phyloP scores from a whole-genome alignment of 2,797 vertebrate species.

The Brachyrhaphis roseni region DNA sequence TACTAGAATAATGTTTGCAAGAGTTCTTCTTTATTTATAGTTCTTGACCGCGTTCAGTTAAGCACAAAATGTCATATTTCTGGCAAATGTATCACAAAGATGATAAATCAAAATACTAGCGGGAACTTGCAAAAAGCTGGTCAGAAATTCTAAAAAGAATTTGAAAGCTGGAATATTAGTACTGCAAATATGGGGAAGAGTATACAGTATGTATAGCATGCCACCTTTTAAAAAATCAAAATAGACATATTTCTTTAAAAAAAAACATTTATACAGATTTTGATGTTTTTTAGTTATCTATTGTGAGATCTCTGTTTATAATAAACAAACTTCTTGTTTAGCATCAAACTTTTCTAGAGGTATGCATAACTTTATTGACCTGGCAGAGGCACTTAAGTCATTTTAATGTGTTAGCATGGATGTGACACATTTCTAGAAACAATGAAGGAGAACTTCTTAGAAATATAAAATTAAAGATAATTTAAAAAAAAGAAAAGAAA shows the following conservation, averaged over 20 bases:
- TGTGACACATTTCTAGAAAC: not conserved
- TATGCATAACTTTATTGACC: not conserved
- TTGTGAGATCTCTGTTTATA: no score
- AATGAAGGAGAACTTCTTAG: not conserved
- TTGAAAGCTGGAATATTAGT: not conserved
- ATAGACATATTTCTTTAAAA: not conserved
- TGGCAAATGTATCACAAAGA: not conserved
- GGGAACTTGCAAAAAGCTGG: not conserved
- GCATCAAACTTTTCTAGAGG: not conserved
- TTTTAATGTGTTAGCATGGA: not conserved
- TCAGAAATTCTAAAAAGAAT: not conserved
- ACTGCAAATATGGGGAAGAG: not conserved
- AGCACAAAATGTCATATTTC: no score
- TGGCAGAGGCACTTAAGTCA: not conserved
- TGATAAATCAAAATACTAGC: not conserved
- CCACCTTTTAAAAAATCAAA: not conserved
- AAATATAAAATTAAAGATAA: not conserved
- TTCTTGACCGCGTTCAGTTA: no score
- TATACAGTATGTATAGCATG: not conserved
- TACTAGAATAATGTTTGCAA: no score
- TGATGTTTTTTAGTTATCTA: no score
- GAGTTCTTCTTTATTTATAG: no score
- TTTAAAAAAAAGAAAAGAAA: not conserved
- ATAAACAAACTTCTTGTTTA: not conserved
- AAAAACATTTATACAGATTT: no score